phyloP scores from a whole-genome alignment of 2,888 invertebrate genomes.

The Cosmorhoe ocellata region DNA sequence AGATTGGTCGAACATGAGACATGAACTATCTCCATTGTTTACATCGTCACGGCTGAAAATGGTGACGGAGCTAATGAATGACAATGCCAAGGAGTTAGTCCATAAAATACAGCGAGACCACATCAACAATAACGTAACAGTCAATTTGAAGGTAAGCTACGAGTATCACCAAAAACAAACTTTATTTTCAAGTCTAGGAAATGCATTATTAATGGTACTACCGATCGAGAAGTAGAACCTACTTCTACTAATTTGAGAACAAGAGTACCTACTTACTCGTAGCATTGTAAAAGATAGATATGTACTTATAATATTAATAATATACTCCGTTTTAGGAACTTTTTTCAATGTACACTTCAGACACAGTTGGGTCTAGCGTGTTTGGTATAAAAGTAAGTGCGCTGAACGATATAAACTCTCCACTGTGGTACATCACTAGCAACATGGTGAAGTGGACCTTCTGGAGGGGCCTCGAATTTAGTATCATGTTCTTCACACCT shows the following conservation, averaged over 20 bases:
- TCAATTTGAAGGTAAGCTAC: constrained; percentile 59
- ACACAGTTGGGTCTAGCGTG: constrained; percentile 62
- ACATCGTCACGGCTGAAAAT: constrained; percentile 53
- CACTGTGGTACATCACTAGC: constrained; percentile 63
- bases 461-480: constrained; percentile 64
- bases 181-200: too few species aligned
- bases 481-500: constrained; percentile 60
- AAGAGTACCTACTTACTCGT: too few species aligned
- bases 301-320: too few species aligned
- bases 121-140: constrained; percentile 47
- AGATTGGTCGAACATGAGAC: constrained; percentile 56
- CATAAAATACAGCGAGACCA: constrained; percentile 55
- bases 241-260: too few species aligned
- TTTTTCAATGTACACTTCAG: constrained; percentile 69
- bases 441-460: constrained; percentile 69
- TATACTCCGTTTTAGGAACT: constrained; percentile 47
- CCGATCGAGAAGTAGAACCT: too few species aligned
- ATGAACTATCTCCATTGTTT: constrained; percentile 62
- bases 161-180: too few species aligned
- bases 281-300: too few species aligned
- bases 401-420: constrained; percentile 55
- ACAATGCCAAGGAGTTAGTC: constrained; percentile 56
- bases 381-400: constrained; percentile 63
- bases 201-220: too few species aligned
- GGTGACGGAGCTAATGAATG: constrained; percentile 64